Evolutionary conservation across 2,113 vertebrate species (phyloP).

Genomic region (Cynopterus brachyotis): DNA sequence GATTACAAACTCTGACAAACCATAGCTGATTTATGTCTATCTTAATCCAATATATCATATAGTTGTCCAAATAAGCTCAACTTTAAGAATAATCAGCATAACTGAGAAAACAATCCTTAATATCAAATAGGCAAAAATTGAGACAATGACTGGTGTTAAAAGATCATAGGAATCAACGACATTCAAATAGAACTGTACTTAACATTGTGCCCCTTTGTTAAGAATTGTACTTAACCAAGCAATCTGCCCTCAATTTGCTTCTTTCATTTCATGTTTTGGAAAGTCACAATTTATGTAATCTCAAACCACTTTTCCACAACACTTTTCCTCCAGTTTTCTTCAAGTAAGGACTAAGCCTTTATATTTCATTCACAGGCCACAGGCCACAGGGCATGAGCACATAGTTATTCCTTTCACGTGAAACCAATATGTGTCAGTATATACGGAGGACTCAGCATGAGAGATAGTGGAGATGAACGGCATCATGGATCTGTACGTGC

Average conservation of each 20-base stretch:
- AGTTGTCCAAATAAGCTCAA: background rate
- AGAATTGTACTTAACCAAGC: background rate
- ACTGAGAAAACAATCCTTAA: slow-evolving; percentile 10
- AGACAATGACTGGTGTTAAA: background rate
- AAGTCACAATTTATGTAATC: background rate
- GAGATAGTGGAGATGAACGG: background rate
- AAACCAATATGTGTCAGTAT: background rate
- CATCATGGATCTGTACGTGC: background rate
- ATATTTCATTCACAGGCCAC: background rate
- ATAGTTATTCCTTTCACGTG: background rate
- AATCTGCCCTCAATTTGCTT: background rate
- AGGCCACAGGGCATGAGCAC: background rate
- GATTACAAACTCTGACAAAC: background rate
- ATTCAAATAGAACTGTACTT: background rate
- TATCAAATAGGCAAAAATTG: background rate
- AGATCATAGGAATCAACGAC: background rate
- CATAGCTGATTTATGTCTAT: background rate
- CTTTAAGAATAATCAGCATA: slow-evolving; percentile 7
- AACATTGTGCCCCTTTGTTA: background rate
- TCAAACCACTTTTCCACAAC: background rate
- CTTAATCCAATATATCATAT: background rate
- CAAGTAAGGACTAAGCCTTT: background rate
- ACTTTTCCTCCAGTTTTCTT: background rate
- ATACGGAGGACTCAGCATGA: background rate
- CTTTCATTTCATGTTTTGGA: background rate